These are phyloP conservation scores for Hemicentrotus pulcherrimus DNA, from an alignment of 35 echinoderm and acorn worm genomes.

Conservation along the genomic window DNA sequence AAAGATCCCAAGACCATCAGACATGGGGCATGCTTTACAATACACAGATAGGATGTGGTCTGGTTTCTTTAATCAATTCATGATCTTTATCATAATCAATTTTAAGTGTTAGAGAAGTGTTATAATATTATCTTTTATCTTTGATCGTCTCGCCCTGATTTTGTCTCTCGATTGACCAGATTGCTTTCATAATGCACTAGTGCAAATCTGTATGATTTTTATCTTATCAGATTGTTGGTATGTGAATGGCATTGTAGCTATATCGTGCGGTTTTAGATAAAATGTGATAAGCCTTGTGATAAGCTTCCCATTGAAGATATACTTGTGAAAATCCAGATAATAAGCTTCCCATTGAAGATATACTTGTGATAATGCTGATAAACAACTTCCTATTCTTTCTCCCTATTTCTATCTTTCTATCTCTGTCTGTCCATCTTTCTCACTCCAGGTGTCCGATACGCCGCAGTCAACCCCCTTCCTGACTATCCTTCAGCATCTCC, in stretches of 20 bases:
- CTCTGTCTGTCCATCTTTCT: too few species aligned
- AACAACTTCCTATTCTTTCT: neutral
- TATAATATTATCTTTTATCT: neutral
- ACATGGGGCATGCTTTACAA: neutral
- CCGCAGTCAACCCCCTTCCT: constrained; percentile 77
- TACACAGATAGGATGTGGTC: neutral
- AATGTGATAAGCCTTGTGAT: too few species aligned
- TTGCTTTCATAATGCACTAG: neutral
- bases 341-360: too few species aligned
- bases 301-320: neutral
- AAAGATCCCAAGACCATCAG: neutral
- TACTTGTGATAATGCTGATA: neutral
- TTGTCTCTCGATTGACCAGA: neutral
- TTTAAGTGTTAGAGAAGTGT: neutral
- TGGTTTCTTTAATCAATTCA: neutral
- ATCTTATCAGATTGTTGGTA: neutral
- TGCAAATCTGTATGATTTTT: neutral
- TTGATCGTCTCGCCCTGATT: neutral
- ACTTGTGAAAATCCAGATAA: neutral
- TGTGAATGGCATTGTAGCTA: neutral
- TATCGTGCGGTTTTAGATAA: neutral
- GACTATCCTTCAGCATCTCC: constrained; percentile 95
- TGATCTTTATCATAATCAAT: neutral
- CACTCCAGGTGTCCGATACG: constrained; percentile 83
- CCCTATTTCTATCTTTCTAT: too few species aligned